Conservation (phyloP, 2,113 vertebrate species). For the Myanophis thanlyinensis region DNA sequence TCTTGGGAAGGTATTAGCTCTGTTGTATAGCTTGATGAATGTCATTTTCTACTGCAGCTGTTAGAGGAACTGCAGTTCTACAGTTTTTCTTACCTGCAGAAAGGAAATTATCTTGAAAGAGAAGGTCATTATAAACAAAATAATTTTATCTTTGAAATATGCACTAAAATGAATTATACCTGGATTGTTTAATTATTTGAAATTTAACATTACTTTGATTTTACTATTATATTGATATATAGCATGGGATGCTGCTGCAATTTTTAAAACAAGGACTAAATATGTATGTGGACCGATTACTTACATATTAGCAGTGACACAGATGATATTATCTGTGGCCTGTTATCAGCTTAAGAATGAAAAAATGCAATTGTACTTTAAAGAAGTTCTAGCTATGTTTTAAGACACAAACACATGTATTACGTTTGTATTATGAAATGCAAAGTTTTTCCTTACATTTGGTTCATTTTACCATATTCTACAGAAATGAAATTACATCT, state of each 20-base stretch:
- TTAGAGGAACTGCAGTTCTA: slow-evolving; percentile 33
- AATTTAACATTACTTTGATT: neutral
- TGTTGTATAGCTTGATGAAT: slow-evolving; percentile 46
- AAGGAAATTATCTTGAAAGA: slow-evolving; percentile 35
- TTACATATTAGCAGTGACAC: neutral
- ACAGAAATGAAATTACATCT: neutral
- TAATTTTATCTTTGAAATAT: neutral
- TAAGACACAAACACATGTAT: neutral
- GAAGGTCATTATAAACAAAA: neutral
- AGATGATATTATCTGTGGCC: neutral
- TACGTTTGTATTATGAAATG: neutral
- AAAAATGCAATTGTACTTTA: neutral
- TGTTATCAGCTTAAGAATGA: neutral
- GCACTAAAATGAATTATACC: neutral
- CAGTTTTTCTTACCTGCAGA: slow-evolving; percentile 24
- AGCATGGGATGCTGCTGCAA: neutral
- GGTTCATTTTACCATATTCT: neutral
- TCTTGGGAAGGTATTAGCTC: slow-evolving; percentile 38
- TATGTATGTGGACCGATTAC: neutral
- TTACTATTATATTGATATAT: neutral
- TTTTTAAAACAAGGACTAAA: neutral
- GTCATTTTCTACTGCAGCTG: slow-evolving; percentile 50
- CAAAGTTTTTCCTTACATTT: neutral
- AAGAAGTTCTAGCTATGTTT: neutral
- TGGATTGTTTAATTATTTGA: neutral